A percentile compares a stretch with the other conserved stretches of the same genome.
Evolutionary conservation across 2,797 vertebrate species (phyloP).

Genomic region (Anguilla obscura): DNA sequence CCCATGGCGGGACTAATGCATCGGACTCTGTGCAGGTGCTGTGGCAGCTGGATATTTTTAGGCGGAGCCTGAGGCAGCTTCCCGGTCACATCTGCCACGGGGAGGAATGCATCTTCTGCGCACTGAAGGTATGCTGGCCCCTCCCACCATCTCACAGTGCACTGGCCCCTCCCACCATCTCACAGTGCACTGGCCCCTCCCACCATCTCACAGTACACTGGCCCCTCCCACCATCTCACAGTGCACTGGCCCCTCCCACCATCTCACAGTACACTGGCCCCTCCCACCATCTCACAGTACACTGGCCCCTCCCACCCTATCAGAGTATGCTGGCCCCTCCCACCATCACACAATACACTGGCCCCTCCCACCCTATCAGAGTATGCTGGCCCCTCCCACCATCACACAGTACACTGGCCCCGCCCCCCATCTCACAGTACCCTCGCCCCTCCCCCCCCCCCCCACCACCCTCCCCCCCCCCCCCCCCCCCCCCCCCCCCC

Average conservation of each 20-base stretch:
- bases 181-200: not conserved
- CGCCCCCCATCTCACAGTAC: no score
- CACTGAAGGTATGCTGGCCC: constrained; percentile 83
- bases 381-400: no score
- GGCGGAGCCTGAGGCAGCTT: constrained; percentile 90
- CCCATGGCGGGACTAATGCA: no score
- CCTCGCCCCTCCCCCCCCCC: no score
- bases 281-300: no score
- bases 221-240: not conserved
- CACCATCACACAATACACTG: no score
- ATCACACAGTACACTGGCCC: no score
- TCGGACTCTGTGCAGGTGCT: constrained; percentile 75
- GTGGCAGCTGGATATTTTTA: constrained; percentile 97
- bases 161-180: not conserved
- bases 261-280: not conserved
- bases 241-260: not conserved
- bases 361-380: no score
- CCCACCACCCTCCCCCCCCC: no score
- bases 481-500: no score
- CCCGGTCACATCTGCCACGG: constrained; percentile 92
- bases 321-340: no score
- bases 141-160: not conserved
- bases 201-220: not conserved
- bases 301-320: no score
- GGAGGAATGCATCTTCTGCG: constrained; percentile 97